Base-by-base conservation (phyloP, 2,888 invertebrate genomes). In the Pseudococcus jackbeardsleyi region DNA sequence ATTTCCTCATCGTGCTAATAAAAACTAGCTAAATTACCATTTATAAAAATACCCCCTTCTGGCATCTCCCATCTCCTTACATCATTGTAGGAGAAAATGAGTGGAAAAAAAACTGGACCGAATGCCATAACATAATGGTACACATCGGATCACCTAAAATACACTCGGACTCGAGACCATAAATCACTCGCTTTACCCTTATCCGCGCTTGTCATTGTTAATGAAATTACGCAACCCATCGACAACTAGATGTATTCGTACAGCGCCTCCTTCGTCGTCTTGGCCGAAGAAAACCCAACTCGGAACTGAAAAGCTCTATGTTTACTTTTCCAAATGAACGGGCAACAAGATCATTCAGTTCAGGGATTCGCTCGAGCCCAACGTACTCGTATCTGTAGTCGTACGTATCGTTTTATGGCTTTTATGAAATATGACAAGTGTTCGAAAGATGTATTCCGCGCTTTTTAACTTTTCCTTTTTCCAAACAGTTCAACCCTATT, bases 341-440 rank as follows among this genome's bases (percentile, higher is more conserved):
- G 33, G 84, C 84, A 85, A 85, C 48, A 85, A 85, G 84, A 85
- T 54, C 84, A 85, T 85, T 48, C 54, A 85, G 84, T 85, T 85
- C 77, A 26, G 39, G 39, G 26, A 77, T 77, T 77, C 77, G 77
- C 39, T 12, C 33, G 39, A 39, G 5, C 26, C 50, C 17, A 50
- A 50, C 15, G 17, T 50, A 50, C 50, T 8, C 46, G 46, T 33
- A 33, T 3, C 1, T 33, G 17, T 50, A 50, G 17, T 8, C 46
- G 46, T 33, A 33, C 26, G 26, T 33, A 77, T 77, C 26, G 77
- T 77, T 77, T 77, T 77, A 77, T 77, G 77, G 77, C 77, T 77
- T 77, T 77, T 77, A 77, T 77, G 77, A 77, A 77, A 77, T 77
- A 77, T 77, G 77, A 77, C 77, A 77, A 77, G 22, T 77, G 77